Conservation (phyloP, 2,797 vertebrate species). For the Sphenopsis melanotis region DNA sequence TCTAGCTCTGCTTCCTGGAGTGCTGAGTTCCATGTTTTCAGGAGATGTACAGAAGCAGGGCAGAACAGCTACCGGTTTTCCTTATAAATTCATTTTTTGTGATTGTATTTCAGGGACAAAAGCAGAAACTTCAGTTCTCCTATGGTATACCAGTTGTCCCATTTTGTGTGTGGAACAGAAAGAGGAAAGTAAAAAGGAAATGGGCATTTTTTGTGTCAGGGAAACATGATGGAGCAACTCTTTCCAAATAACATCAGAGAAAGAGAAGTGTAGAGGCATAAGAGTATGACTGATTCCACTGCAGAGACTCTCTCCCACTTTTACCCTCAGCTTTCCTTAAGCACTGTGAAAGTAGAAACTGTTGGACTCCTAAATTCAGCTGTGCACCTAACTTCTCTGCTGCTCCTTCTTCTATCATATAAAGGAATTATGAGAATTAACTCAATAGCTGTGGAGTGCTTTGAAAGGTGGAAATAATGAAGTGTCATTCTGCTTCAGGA, state of each 20-base stretch:
- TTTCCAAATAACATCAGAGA: neutral
- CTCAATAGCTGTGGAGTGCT: neutral
- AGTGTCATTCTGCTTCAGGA: neutral
- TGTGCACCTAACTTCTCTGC: neutral
- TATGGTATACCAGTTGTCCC: neutral
- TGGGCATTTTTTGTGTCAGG: neutral
- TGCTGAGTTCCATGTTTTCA: neutral
- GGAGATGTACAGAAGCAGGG: neutral
- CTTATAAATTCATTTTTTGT: neutral
- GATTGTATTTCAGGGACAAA: neutral
- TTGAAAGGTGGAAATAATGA: slow-evolving; percentile 21
- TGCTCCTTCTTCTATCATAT: neutral
- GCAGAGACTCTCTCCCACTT: neutral
- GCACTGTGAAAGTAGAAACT: neutral
- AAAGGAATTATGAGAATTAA: neutral
- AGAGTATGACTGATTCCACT: neutral
- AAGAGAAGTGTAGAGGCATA: neutral
- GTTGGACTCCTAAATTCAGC: neutral
- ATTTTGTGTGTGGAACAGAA: neutral
- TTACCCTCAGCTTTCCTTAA: neutral
- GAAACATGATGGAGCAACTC: neutral
- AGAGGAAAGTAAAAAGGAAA: neutral
- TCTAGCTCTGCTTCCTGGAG: neutral
- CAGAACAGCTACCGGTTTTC: neutral
- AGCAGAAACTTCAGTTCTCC: neutral